Evolutionary conservation across 2,888 invertebrate genomes (phyloP), one percentile per base, ranked within the genome.

Genomic region (Dioctria linearis): DNA sequence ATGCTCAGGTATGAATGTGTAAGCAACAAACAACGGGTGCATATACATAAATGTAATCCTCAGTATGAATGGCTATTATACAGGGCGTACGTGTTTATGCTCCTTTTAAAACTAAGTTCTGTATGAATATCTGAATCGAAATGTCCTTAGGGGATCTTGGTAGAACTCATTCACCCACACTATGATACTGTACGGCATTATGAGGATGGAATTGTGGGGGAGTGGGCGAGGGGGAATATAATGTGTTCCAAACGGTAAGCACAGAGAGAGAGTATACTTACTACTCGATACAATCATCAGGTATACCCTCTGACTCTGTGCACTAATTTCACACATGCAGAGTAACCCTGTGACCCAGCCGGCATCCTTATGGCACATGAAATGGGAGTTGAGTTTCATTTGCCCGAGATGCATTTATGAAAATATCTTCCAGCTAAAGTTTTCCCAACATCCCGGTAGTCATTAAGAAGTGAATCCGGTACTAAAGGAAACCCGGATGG

Each of bases 91-190:
- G 79, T 80, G 82, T 78, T 82, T 80, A 80, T 73, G 78, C 65
- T 75, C 80, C 78, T 82, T 82, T 82, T 80, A 82, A 82, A 80
- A 82, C 81, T 81, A 80, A 79, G 76, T 80, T 81, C 67, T 67
- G 80, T 78, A 81, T 81, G 81, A 81, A 81, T 81, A 80, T 80
- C 81, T 80, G 78, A 81, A 80, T 80, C 78, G 78, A 78, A 80
- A 81, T 81, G 80, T 80, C 81, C 80, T 80, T 37, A 71, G 81
- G 81, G 81, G 67, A 37, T 59, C 40, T 13, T 59, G 79, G 67
- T 80, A 9, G 59, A 79, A 65, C 67, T 67, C 81, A 66, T 75
- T 75, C 75, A 75, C 78, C 49, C 13, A 78, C 42, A 78, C 66
- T 25, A 0, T 13, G 11, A 25, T 11, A 63, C 49, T 2, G 25